Percentiles rank a stretch among this genome's conserved stretches.
phyloP scores from a whole-genome alignment of 2,797 vertebrate genomes.

The Simalia tracyae region DNA sequence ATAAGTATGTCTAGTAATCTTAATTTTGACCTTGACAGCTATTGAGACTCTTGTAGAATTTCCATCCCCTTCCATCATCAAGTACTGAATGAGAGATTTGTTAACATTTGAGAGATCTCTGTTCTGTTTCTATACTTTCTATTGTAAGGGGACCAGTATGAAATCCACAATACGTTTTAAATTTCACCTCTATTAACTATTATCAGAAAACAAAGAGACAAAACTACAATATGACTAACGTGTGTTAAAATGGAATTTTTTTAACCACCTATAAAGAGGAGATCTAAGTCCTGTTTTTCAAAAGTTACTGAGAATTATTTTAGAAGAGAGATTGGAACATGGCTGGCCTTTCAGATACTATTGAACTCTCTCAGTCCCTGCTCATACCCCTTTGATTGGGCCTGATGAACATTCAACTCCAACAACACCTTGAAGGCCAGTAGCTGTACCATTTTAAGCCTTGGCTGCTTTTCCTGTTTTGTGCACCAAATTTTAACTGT shows the following conservation, averaged over 20 bases:
- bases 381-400: not conserved
- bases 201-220: not conserved
- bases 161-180: constrained; percentile 1
- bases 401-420: not conserved
- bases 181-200: not conserved
- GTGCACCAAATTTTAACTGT: accelerated
- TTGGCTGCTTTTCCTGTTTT: not conserved
- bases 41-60: not conserved
- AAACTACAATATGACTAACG: not conserved
- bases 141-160: not conserved
- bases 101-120: not conserved
- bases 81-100: not conserved
- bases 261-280: not conserved
- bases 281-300: not conserved
- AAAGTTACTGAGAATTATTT: not conserved
- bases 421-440: not conserved
- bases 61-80: not conserved
- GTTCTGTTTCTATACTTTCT: not conserved
- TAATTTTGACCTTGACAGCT: not conserved
- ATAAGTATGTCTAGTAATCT: not conserved
- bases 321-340: not conserved
- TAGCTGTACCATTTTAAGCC: too few relatives aligned
- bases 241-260: not conserved
- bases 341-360: not conserved
- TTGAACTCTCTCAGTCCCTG: not conserved